Percentiles rank a stretch among this genome's conserved stretches.
phyloP scores from a whole-genome alignment of 2,888 invertebrate species.

The Perizoma affinitatum region DNA sequence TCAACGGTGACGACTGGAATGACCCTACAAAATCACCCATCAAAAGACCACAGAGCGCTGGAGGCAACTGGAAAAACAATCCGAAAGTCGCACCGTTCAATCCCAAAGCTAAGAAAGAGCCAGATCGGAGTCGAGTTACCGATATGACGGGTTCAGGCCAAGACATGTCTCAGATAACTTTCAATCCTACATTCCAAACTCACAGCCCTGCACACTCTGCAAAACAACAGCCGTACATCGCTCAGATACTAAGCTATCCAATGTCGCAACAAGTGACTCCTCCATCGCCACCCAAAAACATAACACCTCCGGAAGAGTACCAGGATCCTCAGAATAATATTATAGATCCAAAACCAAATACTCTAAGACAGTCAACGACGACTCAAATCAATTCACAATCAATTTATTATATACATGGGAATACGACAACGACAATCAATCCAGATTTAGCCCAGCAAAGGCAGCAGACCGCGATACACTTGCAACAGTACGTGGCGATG shows the following conservation, averaged over 20 bases:
- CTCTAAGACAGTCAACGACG: slow-evolving; percentile 52
- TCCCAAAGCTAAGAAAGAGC: slow-evolving; percentile 64
- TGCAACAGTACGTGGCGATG: slow-evolving; percentile 82
- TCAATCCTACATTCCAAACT: slow-evolving; percentile 81
- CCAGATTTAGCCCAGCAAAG: slow-evolving; percentile 74
- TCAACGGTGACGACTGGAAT: slow-evolving; percentile 74
- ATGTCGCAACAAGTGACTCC: slow-evolving; percentile 78
- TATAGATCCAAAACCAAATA: slow-evolving; percentile 59
- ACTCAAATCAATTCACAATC: slow-evolving; percentile 56
- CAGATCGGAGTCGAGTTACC: slow-evolving; percentile 54
- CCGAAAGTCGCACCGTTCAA: slow-evolving; percentile 74
- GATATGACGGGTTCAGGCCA: slow-evolving; percentile 56
- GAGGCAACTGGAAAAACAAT: slow-evolving; percentile 73
- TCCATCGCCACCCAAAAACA: slow-evolving; percentile 74
- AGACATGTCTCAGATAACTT: slow-evolving; percentile 77
- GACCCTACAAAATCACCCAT: slow-evolving; percentile 74
- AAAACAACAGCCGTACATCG: slow-evolving; percentile 78
- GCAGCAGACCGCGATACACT: slow-evolving; percentile 77
- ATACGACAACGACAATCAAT: slow-evolving; percentile 56
- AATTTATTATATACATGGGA: slow-evolving; percentile 78
- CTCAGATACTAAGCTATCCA: slow-evolving; percentile 78
- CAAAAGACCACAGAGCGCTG: slow-evolving; percentile 76
- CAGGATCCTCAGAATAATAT: slow-evolving; percentile 74
- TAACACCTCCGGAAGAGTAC: slow-evolving; percentile 78
- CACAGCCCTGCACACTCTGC: slow-evolving; percentile 77